Evolutionary conservation across 2,797 vertebrate species (phyloP), one percentile per base, ranked within the genome.

Genomic region (Acanthis flammea): DNA sequence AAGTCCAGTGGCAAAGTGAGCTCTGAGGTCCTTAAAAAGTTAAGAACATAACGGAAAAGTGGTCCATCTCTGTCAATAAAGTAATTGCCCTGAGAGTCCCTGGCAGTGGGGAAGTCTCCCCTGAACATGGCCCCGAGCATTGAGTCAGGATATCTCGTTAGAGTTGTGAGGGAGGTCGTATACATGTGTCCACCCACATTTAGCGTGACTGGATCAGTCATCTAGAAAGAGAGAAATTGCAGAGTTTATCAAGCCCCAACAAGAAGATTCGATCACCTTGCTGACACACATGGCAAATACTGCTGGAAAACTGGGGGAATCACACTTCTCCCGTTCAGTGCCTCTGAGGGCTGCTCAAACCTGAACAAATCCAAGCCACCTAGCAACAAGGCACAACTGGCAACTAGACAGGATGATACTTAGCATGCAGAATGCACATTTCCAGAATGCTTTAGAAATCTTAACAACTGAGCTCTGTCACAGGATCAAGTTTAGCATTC

Each of bases 71-170:
- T 98, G 96, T 99, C 99, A 19, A 99, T 99, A 96, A 99, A 99
- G 96, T 99, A 99, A 97, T 99, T 99, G 92, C 99, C 99, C 73
- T 99, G 98, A 95, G 99, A 98, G 95, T 99, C 99, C 57, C 98
- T 98, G 31, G 99, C 98, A 48, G 99, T 99, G 87, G 99, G 99
- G 96, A 99, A 99, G 96, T 99, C 99, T 23, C 99, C 99, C 66
- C 99, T 98, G 97, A 99, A 99, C 99, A 99, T 99, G 92, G 99
- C 99, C 42, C 99, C 99, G 78, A 99, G 98, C 99, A 99, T 99
- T 83, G 99, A 99, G 97, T 99, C 99, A 3, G 99, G 99, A 95
- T 99, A 99, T 47, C 99, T 99, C 17, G 99, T 99, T 87, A 99
- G 97, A 21, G 99, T 99, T 78, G 99, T 99, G 60, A 99, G 97